Conservation (phyloP, 1,140 invertebrate species). For the Nymphalis io region DNA sequence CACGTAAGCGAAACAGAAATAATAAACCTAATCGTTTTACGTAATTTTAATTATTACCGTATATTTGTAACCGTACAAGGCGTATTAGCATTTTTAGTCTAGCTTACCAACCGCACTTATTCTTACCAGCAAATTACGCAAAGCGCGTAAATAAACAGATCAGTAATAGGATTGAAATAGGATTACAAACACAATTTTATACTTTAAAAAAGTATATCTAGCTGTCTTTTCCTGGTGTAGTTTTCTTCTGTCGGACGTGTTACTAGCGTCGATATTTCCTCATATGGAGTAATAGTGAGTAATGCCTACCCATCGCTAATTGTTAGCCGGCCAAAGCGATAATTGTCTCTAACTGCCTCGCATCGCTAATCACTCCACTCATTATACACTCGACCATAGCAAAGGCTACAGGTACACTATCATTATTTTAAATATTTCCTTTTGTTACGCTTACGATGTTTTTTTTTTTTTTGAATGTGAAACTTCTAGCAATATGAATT, state of each 20-base stretch:
- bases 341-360: constrained; percentile 58
- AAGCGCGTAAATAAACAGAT: too few species aligned
- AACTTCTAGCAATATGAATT: constrained; percentile 17
- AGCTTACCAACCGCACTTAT: too few species aligned
- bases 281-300: constrained; percentile 40
- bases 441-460: constrained; percentile 10
- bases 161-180: too few species aligned
- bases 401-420: constrained; percentile 19
- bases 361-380: constrained; percentile 45
- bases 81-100: too few species aligned
- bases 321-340: constrained; percentile 45
- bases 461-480: neutral
- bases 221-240: neutral
- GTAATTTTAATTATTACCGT: too few species aligned
- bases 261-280: constrained; percentile 48
- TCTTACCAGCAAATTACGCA: too few species aligned
- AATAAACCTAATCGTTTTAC: too few species aligned
- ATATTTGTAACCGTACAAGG: too few species aligned
- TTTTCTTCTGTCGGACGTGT: constrained; percentile 21
- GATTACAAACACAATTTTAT: too few species aligned
- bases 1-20: too few species aligned
- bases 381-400: constrained; percentile 31
- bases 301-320: constrained; percentile 50
- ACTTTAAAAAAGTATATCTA: too few species aligned
- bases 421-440: constrained; percentile 22